Conservation (phyloP, 2,888 invertebrate genomes). For the Nasonia oneida region DNA sequence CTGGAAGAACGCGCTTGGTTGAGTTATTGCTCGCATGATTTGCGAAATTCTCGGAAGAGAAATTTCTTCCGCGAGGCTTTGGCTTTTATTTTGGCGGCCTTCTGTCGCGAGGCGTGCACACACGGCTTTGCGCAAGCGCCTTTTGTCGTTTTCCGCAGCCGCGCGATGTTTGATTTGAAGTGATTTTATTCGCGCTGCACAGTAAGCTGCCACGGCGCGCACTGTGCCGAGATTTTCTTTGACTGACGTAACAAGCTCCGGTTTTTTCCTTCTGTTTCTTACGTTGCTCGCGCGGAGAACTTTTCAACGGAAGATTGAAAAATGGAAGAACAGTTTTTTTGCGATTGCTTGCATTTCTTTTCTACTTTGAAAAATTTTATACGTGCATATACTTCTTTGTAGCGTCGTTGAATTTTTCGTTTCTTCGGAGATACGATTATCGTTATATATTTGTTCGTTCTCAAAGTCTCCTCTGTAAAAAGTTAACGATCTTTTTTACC, state of each 20-base stretch:
- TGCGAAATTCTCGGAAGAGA: constrained; percentile 18
- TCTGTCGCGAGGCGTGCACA: too few relatives aligned
- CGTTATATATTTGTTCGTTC: too few relatives aligned
- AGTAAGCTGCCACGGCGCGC: neutral
- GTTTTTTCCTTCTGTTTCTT: neutral
- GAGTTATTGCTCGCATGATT: constrained; percentile 56
- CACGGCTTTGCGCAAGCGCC: neutral
- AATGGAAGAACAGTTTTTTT: too few relatives aligned
- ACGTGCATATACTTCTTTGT: too few relatives aligned
- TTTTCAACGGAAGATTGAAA: too few relatives aligned
- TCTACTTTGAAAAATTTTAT: too few relatives aligned
- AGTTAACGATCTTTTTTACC: too few relatives aligned
- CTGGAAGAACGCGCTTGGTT: constrained; percentile 25
- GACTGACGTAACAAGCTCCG: neutral
- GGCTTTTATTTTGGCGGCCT: neutral
- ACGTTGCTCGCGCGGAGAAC: too few relatives aligned
- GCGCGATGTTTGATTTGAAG: constrained; percentile 26
- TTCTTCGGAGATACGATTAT: too few relatives aligned
- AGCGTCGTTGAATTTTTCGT: too few relatives aligned
- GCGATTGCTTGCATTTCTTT: too few relatives aligned
- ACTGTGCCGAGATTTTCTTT: constrained; percentile 6
- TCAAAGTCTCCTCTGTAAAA: too few relatives aligned
- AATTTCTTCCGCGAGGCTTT: neutral
- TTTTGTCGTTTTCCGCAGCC: neutral
- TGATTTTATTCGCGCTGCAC: neutral